phyloP scores from a whole-genome alignment of 1,140 invertebrate species.

The Trichonephila inaurata region DNA sequence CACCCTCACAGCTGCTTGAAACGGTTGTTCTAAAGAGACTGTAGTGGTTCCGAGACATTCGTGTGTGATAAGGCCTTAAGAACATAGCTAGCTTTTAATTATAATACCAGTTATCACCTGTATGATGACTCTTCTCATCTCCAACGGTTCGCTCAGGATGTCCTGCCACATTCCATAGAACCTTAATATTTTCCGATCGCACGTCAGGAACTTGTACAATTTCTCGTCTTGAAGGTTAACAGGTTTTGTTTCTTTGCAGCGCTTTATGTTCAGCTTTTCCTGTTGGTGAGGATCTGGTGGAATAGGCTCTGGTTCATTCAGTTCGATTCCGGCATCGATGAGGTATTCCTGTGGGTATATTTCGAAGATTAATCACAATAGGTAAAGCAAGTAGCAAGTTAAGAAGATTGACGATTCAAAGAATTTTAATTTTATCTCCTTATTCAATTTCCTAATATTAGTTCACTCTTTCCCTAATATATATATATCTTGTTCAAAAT shows the following conservation, averaged over 20 bases:
- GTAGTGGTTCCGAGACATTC: too few relatives aligned
- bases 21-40: too few relatives aligned
- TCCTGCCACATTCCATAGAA: conserved; percentile 91
- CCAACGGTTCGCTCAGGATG: conserved; percentile 79
- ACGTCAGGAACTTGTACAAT: conserved; percentile 86
- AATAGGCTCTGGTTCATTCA: conserved; percentile 86
- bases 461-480: too few relatives aligned
- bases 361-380: conserved; percentile 54
- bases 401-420: too few relatives aligned
- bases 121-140: conserved; percentile 41
- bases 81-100: too few relatives aligned
- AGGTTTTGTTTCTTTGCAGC: not conserved
- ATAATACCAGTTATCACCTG: not conserved
- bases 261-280: conserved; percentile 43
- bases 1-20: too few relatives aligned
- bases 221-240: conserved; percentile 80
- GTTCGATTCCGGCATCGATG: conserved; percentile 89
- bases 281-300: conserved; percentile 86
- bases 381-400: too few relatives aligned
- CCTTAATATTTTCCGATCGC: conserved; percentile 87
- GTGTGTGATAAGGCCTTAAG: too few relatives aligned
- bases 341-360: conserved; percentile 87
- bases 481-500: too few relatives aligned
- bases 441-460: too few relatives aligned
- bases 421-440: too few relatives aligned